Evolutionary conservation across 2,113 vertebrate genomes (phyloP).

Genomic region (Herpailurus yagouaroundi): DNA sequence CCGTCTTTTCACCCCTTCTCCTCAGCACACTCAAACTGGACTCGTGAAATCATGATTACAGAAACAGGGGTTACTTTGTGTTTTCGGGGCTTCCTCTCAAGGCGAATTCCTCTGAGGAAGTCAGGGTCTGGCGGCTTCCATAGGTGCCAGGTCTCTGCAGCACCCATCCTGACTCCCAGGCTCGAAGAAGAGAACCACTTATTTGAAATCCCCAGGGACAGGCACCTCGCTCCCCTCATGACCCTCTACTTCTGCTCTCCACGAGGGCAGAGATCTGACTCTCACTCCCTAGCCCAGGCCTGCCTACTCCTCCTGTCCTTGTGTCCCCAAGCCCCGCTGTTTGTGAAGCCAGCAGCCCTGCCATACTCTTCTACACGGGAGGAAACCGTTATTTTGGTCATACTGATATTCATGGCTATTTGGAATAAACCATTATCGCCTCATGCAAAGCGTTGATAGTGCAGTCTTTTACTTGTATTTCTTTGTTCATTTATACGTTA

Average conservation of each 20-base stretch:
- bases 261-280: not conserved
- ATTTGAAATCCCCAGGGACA: not conserved
- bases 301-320: not conserved
- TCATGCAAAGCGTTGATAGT: not conserved
- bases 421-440: not conserved
- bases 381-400: not conserved
- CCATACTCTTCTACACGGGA: not conserved
- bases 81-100: not conserved
- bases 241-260: not conserved
- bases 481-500: not conserved
- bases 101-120: not conserved
- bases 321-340: not conserved
- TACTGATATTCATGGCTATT: not conserved
- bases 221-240: not conserved
- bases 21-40: not conserved
- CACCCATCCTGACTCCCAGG: not conserved
- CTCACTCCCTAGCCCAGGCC: too few relatives aligned
- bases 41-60: not conserved
- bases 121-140: not conserved
- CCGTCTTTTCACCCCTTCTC: not conserved
- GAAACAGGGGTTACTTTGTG: not conserved
- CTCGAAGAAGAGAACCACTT: not conserved
- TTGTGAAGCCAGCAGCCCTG: not conserved
- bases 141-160: not conserved
- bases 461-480: constrained; percentile 10